These are phyloP conservation scores for Drosophila lacicola DNA, from an alignment of 2,888 invertebrate genomes.

Conservation along the genomic window DNA sequence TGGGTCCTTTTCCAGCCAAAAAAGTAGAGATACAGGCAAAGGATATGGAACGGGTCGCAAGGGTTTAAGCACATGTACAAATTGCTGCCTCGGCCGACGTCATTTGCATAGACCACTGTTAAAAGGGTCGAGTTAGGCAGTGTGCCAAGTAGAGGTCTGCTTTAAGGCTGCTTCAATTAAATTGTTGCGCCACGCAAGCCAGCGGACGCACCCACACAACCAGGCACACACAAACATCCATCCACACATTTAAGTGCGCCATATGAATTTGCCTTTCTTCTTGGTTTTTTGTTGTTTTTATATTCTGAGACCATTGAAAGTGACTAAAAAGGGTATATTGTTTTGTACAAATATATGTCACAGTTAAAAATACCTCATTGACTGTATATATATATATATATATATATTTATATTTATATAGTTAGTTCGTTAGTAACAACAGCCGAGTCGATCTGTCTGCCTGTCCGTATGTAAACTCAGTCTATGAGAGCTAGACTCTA, in stretches of 20 bases:
- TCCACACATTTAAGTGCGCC: slow-evolving; percentile 2
- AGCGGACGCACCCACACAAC: slow-evolving; percentile 12
- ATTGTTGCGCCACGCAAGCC: slow-evolving; percentile 47
- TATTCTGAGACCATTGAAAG: slow-evolving; percentile 1
- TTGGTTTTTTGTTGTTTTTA: slow-evolving; percentile 26
- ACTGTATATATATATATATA: too few relatives aligned
- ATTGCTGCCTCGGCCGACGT: slow-evolving; percentile 58
- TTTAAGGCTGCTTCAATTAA: slow-evolving; percentile 77
- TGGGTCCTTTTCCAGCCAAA: slow-evolving; percentile 54
- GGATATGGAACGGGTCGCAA: slow-evolving; percentile 38
- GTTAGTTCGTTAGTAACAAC: too few relatives aligned
- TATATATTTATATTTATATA: too few relatives aligned
- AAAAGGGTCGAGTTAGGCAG: slow-evolving; percentile 41
- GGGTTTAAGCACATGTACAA: slow-evolving; percentile 64
- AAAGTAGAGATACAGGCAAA: slow-evolving; percentile 1
- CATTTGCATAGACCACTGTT: slow-evolving; percentile 60
- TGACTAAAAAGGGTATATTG: too few relatives aligned
- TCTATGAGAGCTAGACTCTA: too few relatives aligned
- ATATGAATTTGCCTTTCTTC: slow-evolving; percentile 56
- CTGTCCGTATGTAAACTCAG: too few relatives aligned
- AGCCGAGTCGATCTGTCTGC: too few relatives aligned
- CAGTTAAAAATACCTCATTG: too few relatives aligned
- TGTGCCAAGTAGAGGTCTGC: slow-evolving; percentile 45
- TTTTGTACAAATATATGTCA: too few relatives aligned
- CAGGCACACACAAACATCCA: not conserved